Conservation (phyloP, 2,113 vertebrate genomes). For the Oncorhynchus keta region DNA sequence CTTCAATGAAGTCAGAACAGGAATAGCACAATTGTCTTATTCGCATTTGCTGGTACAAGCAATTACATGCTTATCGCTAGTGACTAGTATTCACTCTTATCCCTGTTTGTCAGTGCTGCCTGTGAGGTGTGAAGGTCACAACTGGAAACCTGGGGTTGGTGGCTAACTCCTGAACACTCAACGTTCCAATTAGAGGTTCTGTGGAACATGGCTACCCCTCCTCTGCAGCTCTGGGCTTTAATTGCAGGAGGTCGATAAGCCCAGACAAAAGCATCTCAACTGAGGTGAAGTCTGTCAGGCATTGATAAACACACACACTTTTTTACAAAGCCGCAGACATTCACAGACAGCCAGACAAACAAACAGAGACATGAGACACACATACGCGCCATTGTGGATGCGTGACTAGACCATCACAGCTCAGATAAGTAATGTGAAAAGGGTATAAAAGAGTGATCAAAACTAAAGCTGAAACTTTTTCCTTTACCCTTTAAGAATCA, state of each 20-base stretch:
- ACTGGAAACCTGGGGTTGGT: slow-evolving; percentile 20
- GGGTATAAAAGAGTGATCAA: no score
- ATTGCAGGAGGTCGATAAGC: slow-evolving; percentile 60
- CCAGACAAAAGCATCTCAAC: slow-evolving; percentile 40
- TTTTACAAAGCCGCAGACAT: slow-evolving; percentile 10
- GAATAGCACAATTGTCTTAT: slow-evolving; percentile 29
- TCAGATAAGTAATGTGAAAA: no score
- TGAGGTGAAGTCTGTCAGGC: slow-evolving; percentile 17
- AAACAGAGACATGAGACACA: not conserved
- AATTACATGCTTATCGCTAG: slow-evolving; percentile 65
- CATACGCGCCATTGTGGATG: not conserved
- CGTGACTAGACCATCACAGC: no score
- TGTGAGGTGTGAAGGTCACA: slow-evolving; percentile 25
- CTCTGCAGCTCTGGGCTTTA: slow-evolving; percentile 45
- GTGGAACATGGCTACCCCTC: slow-evolving; percentile 49
- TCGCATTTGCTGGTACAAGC: slow-evolving; percentile 52
- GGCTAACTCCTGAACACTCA: slow-evolving; percentile 43
- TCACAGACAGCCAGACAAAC: slow-evolving; percentile 10
- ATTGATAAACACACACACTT: slow-evolving; percentile 34
- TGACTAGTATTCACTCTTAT: slow-evolving; percentile 46
- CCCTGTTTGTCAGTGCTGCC: slow-evolving; percentile 50
- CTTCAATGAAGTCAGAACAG: slow-evolving; percentile 33
- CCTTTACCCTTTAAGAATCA: not conserved
- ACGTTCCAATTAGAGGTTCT: slow-evolving; percentile 66
- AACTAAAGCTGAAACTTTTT: not conserved